Conservation (phyloP, 2,797 vertebrate genomes). For the Pachyuromys duprasi region DNA sequence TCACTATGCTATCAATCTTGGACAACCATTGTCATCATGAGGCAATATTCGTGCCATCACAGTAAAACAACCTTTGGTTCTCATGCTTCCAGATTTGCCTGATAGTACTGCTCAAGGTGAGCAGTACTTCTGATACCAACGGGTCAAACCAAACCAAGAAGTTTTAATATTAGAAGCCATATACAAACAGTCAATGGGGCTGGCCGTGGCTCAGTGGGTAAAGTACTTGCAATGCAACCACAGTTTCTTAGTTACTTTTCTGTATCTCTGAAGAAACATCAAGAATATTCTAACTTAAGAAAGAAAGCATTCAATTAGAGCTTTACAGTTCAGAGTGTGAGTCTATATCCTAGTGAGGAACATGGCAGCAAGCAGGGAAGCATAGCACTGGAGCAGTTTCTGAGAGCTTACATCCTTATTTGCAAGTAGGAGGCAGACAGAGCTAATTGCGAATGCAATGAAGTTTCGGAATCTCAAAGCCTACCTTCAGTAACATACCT, state of each 20-base stretch:
- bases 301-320: neutral
- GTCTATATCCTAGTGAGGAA: neutral
- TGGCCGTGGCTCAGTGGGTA: neutral
- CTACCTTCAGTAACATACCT: neutral
- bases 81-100: neutral
- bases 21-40: neutral
- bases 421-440: too few relatives aligned
- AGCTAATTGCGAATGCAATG: neutral
- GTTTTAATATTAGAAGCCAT: slow-evolving; percentile 19
- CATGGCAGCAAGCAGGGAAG: neutral
- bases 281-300: neutral
- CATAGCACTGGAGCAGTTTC: neutral
- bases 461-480: neutral
- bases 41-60: neutral
- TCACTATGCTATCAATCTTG: neutral
- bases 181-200: neutral
- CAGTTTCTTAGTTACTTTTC: neutral
- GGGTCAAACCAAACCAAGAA: neutral
- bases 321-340: neutral
- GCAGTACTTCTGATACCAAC: neutral
- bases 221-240: neutral
- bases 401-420: neutral
- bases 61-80: neutral
- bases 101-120: neutral
- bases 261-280: neutral